Percentiles rank a stretch among this genome's conserved stretches.
Evolutionary conservation across 2,113 vertebrate genomes (phyloP).

Genomic region (Xyliphius kryptos): DNA sequence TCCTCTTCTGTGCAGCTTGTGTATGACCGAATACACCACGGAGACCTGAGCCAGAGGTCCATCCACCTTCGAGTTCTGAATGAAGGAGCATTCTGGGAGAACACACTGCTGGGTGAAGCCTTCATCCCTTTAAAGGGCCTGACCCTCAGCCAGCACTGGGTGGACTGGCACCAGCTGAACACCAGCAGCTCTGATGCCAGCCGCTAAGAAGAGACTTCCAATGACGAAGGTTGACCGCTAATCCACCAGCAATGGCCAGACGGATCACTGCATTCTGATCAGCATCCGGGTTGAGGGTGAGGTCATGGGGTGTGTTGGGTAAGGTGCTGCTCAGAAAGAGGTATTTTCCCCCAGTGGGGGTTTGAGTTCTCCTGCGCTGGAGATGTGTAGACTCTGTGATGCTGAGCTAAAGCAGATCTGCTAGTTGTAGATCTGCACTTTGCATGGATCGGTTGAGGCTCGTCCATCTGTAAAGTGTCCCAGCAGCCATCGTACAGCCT

Average conservation of each 20-base stretch:
- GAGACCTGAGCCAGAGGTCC: constrained; percentile 86
- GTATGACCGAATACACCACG: constrained; percentile 83
- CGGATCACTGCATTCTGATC: background rate
- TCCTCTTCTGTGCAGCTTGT: constrained; percentile 68
- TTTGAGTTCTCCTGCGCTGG: constrained; percentile 26
- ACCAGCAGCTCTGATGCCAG: constrained; percentile 60
- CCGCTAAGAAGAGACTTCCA: constrained; percentile 45
- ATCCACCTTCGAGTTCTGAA: constrained; percentile 87
- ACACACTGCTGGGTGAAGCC: constrained; percentile 83
- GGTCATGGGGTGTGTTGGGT: constrained; percentile 6
- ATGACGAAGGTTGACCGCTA: background rate
- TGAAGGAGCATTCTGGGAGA: constrained; percentile 93
- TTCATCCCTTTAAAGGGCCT: constrained; percentile 80
- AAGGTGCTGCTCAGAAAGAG: constrained; percentile 37
- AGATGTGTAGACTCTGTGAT: constrained; percentile 31
- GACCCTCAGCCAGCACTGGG: constrained; percentile 79
- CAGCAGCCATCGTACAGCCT: constrained; percentile 9
- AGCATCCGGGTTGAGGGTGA: background rate
- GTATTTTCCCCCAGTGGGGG: constrained; percentile 46
- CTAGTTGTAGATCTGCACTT: constrained; percentile 21
- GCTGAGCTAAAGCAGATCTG: constrained; percentile 28
- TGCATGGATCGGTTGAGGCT: constrained; percentile 4
- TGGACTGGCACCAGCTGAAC: constrained; percentile 86
- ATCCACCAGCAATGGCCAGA: background rate
- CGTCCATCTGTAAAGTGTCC: background rate